Conservation (phyloP, 2,797 vertebrate genomes). For the Characodon lateralis region DNA sequence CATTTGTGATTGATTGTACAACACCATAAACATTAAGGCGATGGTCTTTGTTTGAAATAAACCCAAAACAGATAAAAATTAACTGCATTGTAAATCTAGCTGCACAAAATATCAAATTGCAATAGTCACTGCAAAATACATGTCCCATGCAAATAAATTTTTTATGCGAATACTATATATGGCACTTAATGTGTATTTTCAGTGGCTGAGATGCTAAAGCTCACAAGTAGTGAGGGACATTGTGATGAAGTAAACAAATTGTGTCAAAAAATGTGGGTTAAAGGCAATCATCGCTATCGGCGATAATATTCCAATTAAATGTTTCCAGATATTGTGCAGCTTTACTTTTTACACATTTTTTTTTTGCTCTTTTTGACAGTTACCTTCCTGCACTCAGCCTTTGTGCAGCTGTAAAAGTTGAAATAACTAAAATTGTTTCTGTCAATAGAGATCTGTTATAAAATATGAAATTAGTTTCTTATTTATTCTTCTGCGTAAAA, state of each 20-base stretch:
- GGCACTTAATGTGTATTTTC: too few species aligned
- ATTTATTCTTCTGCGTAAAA: not conserved
- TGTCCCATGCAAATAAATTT: too few species aligned
- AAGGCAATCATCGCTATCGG: not conserved
- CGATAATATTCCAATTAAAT: not conserved
- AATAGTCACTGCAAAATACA: not conserved
- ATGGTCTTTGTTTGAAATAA: not conserved
- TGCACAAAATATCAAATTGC: not conserved
- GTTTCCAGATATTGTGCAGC: not conserved
- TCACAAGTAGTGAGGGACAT: not conserved
- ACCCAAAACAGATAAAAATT: not conserved
- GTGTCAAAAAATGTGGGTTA: not conserved
- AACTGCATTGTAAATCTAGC: not conserved
- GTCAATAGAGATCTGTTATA: not conserved
- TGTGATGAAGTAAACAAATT: not conserved
- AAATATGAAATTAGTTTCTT: slow-evolving; percentile 2
- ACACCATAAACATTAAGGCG: not conserved
- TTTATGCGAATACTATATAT: not conserved
- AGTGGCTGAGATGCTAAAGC: too few species aligned
- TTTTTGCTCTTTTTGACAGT: not conserved
- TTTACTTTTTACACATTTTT: not conserved
- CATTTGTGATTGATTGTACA: not conserved
- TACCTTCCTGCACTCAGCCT: not conserved
- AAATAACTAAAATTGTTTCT: not conserved
- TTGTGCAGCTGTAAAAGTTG: not conserved